Evolutionary conservation across 2,113 vertebrate genomes (phyloP), one percentile per base, ranked within the genome.

Genomic region (Archilochus colubris): DNA sequence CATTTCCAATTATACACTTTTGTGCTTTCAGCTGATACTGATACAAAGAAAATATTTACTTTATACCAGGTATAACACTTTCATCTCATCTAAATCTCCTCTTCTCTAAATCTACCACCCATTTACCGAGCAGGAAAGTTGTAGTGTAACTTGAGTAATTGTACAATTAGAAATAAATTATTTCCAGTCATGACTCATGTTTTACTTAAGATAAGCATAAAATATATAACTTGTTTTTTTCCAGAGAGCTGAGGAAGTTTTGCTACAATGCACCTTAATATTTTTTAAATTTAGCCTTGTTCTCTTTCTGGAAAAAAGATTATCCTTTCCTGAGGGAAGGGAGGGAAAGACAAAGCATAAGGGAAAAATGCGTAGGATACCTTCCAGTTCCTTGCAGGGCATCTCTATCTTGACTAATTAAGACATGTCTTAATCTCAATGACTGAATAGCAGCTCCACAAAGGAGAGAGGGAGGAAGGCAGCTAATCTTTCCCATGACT

Each of bases 401-500:
- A 88, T 75, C 82, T 78, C 57, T 96, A 38, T 96, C 89, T 91
- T 86, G 91, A 89, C 91, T 97, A 96, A 96, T 96, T 95, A 94
- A 95, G 95, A 93, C 94, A 59, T 94, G 64, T 78, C 50, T 87
- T 95, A 96, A 96, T 96, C 96, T 93, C 92, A 75, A 0, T 86
- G 94, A 53, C 61, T 93, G 94, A 95, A 83, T 48, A 90, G 93
- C 89, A 78, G 82, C 68, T 90, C 66, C 67, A 58, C 68, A 58
- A 61, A 90, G 83, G 88, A 82, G 69, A 51, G 79, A 40, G 85
- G 91, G 91, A 96, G 92, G 95, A 95, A 95, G 69, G 80, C 94
- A 74, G 87, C 73, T 94, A 75, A 95, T 93, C 95, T 95, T 96
- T 96, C 91, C 87, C 91, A 95, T 95, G 93, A 95, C 93, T 97